phyloP scores from a whole-genome alignment of 2,113 vertebrate genomes.

The Myocastor coypus region DNA sequence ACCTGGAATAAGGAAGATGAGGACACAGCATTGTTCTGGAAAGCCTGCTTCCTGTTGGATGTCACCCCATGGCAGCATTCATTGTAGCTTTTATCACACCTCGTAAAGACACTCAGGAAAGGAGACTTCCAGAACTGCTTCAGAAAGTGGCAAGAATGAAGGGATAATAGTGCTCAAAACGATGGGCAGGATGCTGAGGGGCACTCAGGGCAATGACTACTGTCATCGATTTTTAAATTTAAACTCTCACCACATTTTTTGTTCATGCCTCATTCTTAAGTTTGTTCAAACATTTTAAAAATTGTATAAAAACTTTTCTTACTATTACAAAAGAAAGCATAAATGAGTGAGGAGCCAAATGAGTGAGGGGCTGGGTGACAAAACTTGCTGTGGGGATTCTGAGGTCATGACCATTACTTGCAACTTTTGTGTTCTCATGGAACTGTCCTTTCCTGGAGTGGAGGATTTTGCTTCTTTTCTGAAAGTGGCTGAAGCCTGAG shows the following conservation, averaged over 20 bases:
- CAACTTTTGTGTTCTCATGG: neutral
- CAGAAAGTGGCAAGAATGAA: no score
- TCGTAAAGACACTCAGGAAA: no score
- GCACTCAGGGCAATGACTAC: neutral
- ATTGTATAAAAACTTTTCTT: neutral
- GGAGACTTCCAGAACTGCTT: no score
- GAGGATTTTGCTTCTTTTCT: neutral
- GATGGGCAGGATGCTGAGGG: neutral
- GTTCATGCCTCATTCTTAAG: neutral
- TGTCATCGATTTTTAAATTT: neutral
- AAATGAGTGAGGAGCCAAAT: neutral
- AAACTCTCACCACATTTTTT: neutral
- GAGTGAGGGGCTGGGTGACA: neutral
- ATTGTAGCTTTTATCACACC: no score
- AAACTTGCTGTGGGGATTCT: neutral
- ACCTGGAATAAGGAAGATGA: neutral
- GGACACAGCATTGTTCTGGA: neutral
- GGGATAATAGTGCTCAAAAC: neutral
- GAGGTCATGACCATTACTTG: neutral
- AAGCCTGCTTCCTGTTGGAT: neutral
- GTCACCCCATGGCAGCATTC: neutral
- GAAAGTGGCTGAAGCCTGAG: neutral
- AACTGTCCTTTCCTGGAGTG: neutral
- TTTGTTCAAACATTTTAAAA: slow-evolving; percentile 4
- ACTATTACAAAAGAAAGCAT: neutral